These are phyloP conservation scores for Myiagra hebetior DNA, from an alignment of 2,113 vertebrate species.

Conservation along the genomic window DNA sequence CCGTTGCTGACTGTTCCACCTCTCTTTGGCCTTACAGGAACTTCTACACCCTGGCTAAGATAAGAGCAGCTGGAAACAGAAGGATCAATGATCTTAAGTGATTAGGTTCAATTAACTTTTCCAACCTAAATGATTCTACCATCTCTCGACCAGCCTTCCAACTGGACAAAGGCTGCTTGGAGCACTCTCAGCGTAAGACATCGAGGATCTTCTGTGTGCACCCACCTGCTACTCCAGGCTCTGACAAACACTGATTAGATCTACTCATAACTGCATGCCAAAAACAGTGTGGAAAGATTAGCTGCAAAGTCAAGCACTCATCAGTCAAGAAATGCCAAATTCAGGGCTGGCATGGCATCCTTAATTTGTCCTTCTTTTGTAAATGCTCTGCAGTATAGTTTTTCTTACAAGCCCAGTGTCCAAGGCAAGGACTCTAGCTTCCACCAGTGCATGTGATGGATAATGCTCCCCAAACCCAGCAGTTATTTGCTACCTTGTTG, in stretches of 20 bases:
- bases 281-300: neutral
- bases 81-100: neutral
- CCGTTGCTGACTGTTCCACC: neutral
- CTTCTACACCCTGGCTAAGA: neutral
- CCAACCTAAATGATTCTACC: neutral
- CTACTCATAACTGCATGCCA: neutral
- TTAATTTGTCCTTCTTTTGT: neutral
- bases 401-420: neutral
- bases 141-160: neutral
- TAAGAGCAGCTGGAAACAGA: neutral
- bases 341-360: neutral
- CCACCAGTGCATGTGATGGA: neutral
- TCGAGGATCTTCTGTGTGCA: neutral
- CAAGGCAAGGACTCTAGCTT: neutral
- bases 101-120: neutral
- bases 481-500: neutral
- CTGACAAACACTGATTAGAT: conserved; percentile 4
- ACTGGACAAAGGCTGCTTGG: neutral
- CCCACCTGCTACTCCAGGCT: neutral
- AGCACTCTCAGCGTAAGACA: neutral
- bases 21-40: neutral
- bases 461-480: neutral
- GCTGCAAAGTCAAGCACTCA: conserved; percentile 34
- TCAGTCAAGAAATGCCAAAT: conserved; percentile 22
- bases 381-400: neutral